Evolutionary conservation across 2,888 invertebrate species (phyloP).

Genomic region (Nomada fabriciana): DNA sequence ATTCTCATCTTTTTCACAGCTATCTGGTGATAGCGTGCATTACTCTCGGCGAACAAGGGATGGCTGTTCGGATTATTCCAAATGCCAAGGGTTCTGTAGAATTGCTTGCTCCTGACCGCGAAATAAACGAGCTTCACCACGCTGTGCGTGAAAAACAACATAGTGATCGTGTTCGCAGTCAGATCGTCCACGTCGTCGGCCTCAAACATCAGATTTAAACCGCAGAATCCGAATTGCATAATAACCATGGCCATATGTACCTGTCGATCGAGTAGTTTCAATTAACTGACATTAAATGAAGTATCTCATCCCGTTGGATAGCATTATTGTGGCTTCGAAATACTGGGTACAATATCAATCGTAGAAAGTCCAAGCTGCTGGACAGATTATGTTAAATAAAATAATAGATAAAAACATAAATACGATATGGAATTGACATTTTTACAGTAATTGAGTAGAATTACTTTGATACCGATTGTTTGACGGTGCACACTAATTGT

Average conservation of each 20-base stretch:
- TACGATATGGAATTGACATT: too few species aligned
- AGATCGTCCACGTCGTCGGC: slow-evolving; percentile 90
- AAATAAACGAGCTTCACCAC: slow-evolving; percentile 91
- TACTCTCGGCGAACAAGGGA: slow-evolving; percentile 93
- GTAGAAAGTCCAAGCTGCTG: too few species aligned
- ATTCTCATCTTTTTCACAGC: slow-evolving; percentile 91
- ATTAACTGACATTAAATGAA: background rate
- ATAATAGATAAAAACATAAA: too few species aligned
- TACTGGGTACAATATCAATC: too few species aligned
- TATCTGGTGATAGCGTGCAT: slow-evolving; percentile 91
- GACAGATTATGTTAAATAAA: too few species aligned
- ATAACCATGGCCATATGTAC: slow-evolving; percentile 87
- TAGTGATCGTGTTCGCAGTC: slow-evolving; percentile 92
- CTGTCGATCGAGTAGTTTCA: slow-evolving; percentile 57
- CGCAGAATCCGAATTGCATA: slow-evolving; percentile 88
- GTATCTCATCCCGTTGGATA: background rate
- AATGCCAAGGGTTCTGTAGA: slow-evolving; percentile 91
- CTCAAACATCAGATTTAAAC: slow-evolving; percentile 89
- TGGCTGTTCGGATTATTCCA: slow-evolving; percentile 95
- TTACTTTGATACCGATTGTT: too few species aligned
- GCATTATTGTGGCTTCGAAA: background rate
- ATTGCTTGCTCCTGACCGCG: slow-evolving; percentile 89
- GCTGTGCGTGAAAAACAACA: slow-evolving; percentile 92
- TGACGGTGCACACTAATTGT: too few species aligned
- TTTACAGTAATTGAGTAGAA: too few species aligned